Conservation (phyloP, 2,113 vertebrate genomes). For the Colius striatus region DNA sequence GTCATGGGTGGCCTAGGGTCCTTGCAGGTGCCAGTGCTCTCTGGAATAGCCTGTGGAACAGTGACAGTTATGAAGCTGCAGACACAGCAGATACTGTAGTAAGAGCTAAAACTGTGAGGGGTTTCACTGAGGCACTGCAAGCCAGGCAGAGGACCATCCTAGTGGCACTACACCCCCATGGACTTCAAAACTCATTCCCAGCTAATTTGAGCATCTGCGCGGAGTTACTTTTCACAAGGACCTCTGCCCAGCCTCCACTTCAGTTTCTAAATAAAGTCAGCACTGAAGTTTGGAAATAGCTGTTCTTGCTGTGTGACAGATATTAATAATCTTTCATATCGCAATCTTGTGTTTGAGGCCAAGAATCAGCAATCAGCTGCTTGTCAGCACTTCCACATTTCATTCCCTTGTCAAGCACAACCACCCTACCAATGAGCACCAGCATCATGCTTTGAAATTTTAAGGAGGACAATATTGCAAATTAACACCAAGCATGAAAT, state of each 20-base stretch:
- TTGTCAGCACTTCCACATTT: slow-evolving; percentile 14
- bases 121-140: neutral
- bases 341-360: neutral
- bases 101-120: neutral
- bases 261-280: slow-evolving; percentile 28
- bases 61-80: neutral
- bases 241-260: neutral
- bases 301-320: neutral
- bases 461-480: neutral
- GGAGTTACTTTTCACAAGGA: neutral
- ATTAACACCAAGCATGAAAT: neutral
- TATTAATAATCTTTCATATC: neutral
- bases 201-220: neutral
- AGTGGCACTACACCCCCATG: neutral
- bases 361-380: slow-evolving; percentile 2
- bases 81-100: neutral
- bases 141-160: neutral
- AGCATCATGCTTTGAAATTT: slow-evolving; percentile 10
- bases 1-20: neutral
- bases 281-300: neutral
- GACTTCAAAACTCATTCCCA: neutral
- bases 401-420: neutral
- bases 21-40: neutral
- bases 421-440: neutral
- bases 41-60: neutral